Percentiles rank a stretch among this genome's conserved stretches.
phyloP scores from a whole-genome alignment of 2,113 vertebrate species.

The Dipodomys ordii region DNA sequence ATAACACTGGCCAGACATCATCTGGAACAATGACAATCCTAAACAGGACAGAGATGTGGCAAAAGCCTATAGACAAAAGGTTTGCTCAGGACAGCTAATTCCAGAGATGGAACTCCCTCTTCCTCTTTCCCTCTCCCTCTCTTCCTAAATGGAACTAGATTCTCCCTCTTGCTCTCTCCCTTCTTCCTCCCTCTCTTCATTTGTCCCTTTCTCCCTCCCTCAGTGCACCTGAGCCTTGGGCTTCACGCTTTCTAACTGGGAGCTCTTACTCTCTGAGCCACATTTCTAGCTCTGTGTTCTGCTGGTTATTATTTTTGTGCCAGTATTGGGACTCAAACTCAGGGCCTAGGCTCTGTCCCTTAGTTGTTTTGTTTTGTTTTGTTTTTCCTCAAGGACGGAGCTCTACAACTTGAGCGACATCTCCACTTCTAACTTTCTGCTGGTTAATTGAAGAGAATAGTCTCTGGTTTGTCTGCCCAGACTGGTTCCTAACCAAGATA shows the following conservation, averaged over 20 bases:
- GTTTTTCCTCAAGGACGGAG: too few species aligned
- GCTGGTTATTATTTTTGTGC: neutral
- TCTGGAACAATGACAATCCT: neutral
- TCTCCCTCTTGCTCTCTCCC: neutral
- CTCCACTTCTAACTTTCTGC: too few species aligned
- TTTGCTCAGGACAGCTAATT: neutral
- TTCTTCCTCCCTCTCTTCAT: too few species aligned
- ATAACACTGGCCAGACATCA: neutral
- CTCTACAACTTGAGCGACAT: too few species aligned
- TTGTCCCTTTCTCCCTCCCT: too few species aligned
- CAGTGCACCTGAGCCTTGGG: neutral
- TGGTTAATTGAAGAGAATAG: too few species aligned
- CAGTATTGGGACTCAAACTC: too few species aligned
- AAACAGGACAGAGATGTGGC: neutral
- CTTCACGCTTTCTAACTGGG: neutral
- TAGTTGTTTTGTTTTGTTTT: too few species aligned
- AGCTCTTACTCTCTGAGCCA: neutral
- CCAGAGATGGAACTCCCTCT: too few species aligned
- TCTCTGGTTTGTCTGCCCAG: too few species aligned
- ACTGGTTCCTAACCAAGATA: too few species aligned
- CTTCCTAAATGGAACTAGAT: neutral
- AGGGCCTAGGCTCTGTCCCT: too few species aligned
- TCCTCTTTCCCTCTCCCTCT: neutral
- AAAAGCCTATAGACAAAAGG: neutral
- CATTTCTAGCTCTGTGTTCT: neutral